Evolutionary conservation across 2,888 invertebrate species (phyloP), one percentile per base, ranked within the genome.

Genomic region (Tipula confusa): DNA sequence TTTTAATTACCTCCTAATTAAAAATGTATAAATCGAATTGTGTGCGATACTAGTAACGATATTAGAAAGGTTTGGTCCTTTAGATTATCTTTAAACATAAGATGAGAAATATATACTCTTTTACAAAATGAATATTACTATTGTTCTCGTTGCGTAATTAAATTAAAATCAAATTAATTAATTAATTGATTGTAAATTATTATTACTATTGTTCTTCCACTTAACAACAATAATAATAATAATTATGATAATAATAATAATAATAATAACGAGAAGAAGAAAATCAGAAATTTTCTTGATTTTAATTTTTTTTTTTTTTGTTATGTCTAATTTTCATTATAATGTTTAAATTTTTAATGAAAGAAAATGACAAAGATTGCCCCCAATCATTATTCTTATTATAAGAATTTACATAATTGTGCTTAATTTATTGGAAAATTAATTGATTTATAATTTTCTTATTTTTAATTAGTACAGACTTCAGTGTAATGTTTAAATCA

Each of bases 381-480:
- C 64, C n/a, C 64, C 24, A 64, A 64, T 64, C 24, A 64, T 64
- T 64, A 64, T 2, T 24, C 18, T 64, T 24, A 64, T 64, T 24
- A 24, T 64, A 24, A 48, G 9, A 24, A 64, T 64, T 64, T 64
- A 64, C 64, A 64, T 64, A 64, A 64, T 64, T 64, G 64, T 24
- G 64, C 64, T 64, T 64, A 64, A 64, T 64, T 64, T 64, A 64
- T 64, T 24, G 64, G 64, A 64, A 64, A 64, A 64, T 64, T 64
- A 64, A 64, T 64, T 64, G 64, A 64, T 64, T 64, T 64, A 64
- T 18, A 64, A 43, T 43, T 64, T 64, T 64, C 9, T 64, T 64
- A 24, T 64, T 64, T 64, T 64, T 64, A 64, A 64, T 64, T 64
- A 24, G 24, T 18, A 24, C 2, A 64, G 24, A 64, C 18, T 24